Evolutionary conservation across 2,797 vertebrate species (phyloP), one percentile per base, ranked within the genome.

Genomic region (Enteromius argenteus): DNA sequence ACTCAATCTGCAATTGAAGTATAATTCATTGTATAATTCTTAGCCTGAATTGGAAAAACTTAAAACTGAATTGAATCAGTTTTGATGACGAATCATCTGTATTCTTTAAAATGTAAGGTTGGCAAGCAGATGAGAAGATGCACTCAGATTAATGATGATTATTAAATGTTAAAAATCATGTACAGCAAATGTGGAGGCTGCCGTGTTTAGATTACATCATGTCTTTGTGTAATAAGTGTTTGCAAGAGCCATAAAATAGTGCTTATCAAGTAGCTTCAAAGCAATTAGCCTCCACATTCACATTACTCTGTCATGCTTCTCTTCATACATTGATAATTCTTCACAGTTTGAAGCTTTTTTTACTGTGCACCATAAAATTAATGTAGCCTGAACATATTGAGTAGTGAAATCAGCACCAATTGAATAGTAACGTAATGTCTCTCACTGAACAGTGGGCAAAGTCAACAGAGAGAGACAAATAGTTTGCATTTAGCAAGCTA

Each of bases 401-500:
- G 5, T n/a, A 37, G 21, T 69, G 6, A 77, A 77, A 73, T 73
- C 13, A 14, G 15, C 11, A 44, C 37, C 27, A 72, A 17, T 27
- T 27, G 2, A 39, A 14, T 13, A 74, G 21, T 75, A 39, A 53
- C 75, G 51, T 0, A 67, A 67, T 53, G 21, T 15, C 21, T 42
- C 42, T 49, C 14, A n/a, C 14, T 49, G 19, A 62, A 74, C 35
- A 80, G 72, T 9, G 1, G 23, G 53, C 11, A 42, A 7, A 64
- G 8, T 14, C 7, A 30, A 74, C 30, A 30, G 58, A 85, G 17
- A 69, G 51, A 75, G 71, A 81, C 32, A 80, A 42, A 56, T n/a
- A 69, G 30, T 3, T 27, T 66, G 19, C 10, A 23, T 82, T 71
- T 53, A 42, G 64, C 19, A 9, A 53, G 39, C 21, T 51, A 72